Evolutionary conservation across 2,113 vertebrate genomes (phyloP).

Genomic region (Gracilinanus agilis): DNA sequence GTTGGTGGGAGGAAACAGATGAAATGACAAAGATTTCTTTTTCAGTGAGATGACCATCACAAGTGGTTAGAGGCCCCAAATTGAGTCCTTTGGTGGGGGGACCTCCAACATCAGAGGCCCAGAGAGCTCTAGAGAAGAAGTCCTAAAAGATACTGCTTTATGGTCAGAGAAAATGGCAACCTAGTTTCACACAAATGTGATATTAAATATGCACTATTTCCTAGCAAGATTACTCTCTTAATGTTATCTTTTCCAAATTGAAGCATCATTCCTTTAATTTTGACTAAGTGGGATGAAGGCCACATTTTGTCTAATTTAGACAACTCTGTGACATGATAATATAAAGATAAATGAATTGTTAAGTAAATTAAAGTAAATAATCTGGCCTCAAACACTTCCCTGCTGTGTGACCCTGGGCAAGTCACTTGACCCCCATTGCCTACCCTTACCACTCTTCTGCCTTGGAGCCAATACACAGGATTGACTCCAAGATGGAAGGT

Average conservation of each 20-base stretch:
- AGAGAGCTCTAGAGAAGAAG: neutral
- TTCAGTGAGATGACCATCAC: neutral
- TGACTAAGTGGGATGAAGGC: neutral
- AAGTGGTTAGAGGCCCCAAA: neutral
- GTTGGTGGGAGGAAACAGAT: conserved; percentile 36
- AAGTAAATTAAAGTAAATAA: no score
- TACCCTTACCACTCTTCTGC: no score
- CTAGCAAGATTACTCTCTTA: neutral
- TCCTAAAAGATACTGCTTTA: neutral
- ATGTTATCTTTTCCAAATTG: neutral
- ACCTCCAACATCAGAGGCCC: neutral
- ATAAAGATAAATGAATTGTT: neutral
- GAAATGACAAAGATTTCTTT: neutral
- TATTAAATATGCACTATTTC: neutral
- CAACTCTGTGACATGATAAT: neutral
- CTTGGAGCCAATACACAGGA: no score
- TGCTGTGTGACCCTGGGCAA: no score
- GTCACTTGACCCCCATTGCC: no score
- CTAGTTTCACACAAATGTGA: neutral
- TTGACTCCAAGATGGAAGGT: no score
- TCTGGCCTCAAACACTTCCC: no score
- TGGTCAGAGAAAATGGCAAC: neutral
- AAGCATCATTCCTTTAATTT: neutral
- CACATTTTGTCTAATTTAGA: neutral
- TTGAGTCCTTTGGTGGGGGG: neutral